Evolutionary conservation across 2,113 vertebrate species (phyloP).

Genomic region (Pardalotus punctatus): DNA sequence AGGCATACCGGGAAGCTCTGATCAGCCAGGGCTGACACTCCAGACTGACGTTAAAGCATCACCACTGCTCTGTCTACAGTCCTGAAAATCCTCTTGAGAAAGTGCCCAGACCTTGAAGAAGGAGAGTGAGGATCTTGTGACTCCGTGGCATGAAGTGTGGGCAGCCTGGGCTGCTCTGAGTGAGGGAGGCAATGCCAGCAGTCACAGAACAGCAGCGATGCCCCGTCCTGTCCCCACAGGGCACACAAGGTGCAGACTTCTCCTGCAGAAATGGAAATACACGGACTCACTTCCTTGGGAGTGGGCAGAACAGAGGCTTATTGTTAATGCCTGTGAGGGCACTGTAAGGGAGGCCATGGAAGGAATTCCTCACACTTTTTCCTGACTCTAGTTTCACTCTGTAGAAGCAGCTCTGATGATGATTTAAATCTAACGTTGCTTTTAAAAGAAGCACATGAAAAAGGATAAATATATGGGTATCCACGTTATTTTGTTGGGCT

Average conservation of each 20-base stretch:
- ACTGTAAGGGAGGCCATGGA: neutral
- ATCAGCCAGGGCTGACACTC: neutral
- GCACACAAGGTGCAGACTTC: neutral
- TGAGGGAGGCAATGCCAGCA: neutral
- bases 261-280: neutral
- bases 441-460: neutral
- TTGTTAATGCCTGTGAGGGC: neutral
- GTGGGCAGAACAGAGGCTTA: neutral
- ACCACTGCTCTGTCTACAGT: neutral
- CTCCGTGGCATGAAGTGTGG: neutral
- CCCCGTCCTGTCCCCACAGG: accelerated
- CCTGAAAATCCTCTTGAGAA: conserved; percentile 20
- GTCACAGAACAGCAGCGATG: neutral
- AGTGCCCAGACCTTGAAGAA: neutral
- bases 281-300: neutral
- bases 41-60: neutral
- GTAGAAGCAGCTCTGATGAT: neutral
- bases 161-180: neutral
- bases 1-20: neutral
- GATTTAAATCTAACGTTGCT: neutral
- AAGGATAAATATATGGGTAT: neutral
- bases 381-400: neutral
- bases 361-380: neutral
- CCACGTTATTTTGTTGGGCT: neutral
- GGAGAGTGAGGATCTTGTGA: neutral